These are phyloP conservation scores for Chrysolina haemoptera DNA, from an alignment of 2,888 invertebrate genomes.

Conservation along the genomic window DNA sequence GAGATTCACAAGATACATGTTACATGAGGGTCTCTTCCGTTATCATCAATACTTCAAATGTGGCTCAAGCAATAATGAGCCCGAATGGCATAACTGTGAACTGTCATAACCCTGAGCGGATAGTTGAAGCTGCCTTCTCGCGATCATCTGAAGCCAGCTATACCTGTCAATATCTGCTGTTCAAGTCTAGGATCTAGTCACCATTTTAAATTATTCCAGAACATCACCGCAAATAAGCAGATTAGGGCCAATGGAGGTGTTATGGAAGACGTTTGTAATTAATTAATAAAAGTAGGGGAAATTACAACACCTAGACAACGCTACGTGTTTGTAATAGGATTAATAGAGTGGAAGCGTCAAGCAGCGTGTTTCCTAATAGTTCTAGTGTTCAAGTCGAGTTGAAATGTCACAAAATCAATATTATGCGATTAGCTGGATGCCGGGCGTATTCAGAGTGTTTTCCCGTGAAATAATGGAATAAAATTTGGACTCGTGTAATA, in stretches of 20 bases:
- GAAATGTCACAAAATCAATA: constrained; percentile 32
- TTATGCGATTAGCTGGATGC: constrained; percentile 15
- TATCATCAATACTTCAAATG: no score
- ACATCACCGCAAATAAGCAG: constrained; percentile 7
- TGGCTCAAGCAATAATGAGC: no score
- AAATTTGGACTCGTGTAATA: no score
- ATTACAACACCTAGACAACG: constrained; percentile 34
- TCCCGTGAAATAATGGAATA: not conserved
- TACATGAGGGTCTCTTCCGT: no score
- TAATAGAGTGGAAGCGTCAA: constrained; percentile 22
- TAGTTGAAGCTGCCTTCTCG: no score
- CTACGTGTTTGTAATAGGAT: constrained; percentile 21
- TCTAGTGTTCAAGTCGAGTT: constrained; percentile 8
- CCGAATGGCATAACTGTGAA: no score
- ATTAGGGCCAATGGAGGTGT: constrained; percentile 22
- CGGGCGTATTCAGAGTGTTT: not conserved
- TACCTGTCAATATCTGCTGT: no score
- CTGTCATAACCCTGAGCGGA: no score
- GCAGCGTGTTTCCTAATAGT: constrained; percentile 24
- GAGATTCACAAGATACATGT: no score
- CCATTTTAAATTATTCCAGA: not conserved
- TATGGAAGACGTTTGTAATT: constrained; percentile 27
- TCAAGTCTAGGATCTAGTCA: no score
- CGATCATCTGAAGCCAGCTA: no score
- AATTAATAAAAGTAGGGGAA: constrained; percentile 32